Conservation (phyloP, 1,140 invertebrate genomes). For the Oryzaephilus surinamensis region DNA sequence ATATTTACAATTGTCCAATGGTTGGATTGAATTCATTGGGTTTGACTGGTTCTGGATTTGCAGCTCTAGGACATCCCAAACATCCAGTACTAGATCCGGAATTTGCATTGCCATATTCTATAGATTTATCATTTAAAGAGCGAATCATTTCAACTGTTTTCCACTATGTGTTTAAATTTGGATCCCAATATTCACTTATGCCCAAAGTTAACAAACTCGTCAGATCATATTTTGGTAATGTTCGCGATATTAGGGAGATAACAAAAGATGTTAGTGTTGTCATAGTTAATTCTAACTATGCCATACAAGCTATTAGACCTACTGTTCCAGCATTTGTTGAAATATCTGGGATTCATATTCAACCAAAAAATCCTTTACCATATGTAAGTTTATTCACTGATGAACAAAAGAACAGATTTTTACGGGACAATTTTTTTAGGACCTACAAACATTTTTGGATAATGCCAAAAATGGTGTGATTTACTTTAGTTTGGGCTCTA, state of each 20-base stretch:
- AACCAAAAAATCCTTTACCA: constrained; percentile 32
- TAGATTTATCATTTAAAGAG: constrained; percentile 34
- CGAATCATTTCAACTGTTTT: constrained; percentile 26
- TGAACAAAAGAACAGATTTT: neutral
- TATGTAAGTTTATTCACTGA: too few species aligned
- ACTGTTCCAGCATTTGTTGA: constrained; percentile 40
- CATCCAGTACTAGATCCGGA: constrained; percentile 38
- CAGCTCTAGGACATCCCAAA: constrained; percentile 34
- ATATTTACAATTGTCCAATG: constrained; percentile 24
- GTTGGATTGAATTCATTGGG: constrained; percentile 24
- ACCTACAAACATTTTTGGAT: constrained; percentile 36
- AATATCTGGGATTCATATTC: constrained; percentile 40
- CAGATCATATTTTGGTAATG: constrained; percentile 35
- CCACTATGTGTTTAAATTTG: constrained; percentile 4
- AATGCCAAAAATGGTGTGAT: constrained; percentile 41
- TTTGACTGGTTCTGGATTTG: constrained; percentile 3
- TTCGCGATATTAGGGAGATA: constrained; percentile 37
- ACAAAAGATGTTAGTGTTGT: constrained; percentile 40
- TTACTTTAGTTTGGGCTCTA: constrained; percentile 45
- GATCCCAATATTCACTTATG: neutral
- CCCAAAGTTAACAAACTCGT: constrained; percentile 27
- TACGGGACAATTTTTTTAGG: too few species aligned
- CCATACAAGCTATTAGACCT: constrained; percentile 36
- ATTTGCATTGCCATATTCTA: constrained; percentile 21
- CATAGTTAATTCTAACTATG: constrained; percentile 40